Percentiles rank a stretch among this genome's conserved stretches.
phyloP scores from a whole-genome alignment of 2,113 vertebrate species.

The Eretmochelys imbricata region DNA sequence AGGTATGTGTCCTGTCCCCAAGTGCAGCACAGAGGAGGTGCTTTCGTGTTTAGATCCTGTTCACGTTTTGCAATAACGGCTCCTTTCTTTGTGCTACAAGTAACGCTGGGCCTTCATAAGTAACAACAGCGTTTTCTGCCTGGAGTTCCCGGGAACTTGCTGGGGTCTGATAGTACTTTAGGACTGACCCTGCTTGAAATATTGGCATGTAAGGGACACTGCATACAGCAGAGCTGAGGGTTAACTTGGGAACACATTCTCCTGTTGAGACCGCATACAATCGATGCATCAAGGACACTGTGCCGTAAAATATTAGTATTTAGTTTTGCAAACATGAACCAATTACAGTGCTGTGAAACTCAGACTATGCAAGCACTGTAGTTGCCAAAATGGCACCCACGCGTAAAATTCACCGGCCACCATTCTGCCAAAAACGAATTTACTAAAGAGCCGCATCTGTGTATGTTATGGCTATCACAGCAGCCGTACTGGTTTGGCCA shows the following conservation, averaged over 20 bases:
- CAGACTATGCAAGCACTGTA: neutral
- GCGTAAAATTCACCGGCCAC: neutral
- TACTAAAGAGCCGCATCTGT: neutral
- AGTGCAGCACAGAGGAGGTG: neutral
- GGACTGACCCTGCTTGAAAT: fast-evolving
- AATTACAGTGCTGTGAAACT: neutral
- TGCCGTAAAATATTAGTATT: neutral
- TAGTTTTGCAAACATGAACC: neutral
- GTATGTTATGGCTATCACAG: fast-evolving
- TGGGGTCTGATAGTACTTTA: no score
- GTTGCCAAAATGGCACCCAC: neutral
- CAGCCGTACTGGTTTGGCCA: fast-evolving
- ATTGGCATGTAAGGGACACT: neutral
- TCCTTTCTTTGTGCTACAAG: neutral
- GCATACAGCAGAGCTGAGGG: neutral
- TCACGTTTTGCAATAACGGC: neutral
- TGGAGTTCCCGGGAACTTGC: fast-evolving
- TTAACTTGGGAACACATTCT: fast-evolving
- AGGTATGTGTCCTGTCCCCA: neutral
- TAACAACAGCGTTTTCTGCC: neutral
- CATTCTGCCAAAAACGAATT: neutral
- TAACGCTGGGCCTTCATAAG: neutral
- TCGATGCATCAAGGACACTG: fast-evolving
- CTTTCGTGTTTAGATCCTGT: neutral
- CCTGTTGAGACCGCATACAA: neutral